Percentiles rank a stretch among this genome's conserved stretches.
Conservation (phyloP, 2,797 vertebrate species). For the Parambassis ranga region DNA sequence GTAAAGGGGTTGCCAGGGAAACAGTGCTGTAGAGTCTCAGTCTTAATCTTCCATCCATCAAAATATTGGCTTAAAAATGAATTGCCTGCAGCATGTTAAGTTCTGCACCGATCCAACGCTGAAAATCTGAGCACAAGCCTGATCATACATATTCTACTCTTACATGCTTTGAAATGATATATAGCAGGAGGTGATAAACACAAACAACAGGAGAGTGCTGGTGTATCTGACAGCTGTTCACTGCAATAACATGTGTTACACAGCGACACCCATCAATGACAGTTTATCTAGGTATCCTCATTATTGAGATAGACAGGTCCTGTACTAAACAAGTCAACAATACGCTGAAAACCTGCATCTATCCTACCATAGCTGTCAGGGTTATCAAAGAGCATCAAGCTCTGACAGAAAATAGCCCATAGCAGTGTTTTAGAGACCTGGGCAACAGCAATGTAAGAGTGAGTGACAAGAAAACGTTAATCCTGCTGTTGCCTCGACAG, state of each 20-base stretch:
- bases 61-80: slow-evolving; percentile 64
- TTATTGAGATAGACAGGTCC: slow-evolving; percentile 46
- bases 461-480: slow-evolving; percentile 50
- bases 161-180: background rate
- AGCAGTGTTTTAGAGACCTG: slow-evolving; percentile 28
- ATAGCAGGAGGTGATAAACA: background rate
- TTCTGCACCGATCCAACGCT: slow-evolving; percentile 20
- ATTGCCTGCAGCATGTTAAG: slow-evolving; percentile 36
- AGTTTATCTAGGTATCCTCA: slow-evolving; percentile 17
- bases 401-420: slow-evolving; percentile 40
- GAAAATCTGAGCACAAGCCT: slow-evolving; percentile 9
- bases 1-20: slow-evolving; percentile 77
- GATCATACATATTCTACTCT: background rate
- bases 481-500: slow-evolving; percentile 47
- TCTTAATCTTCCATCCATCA: slow-evolving; percentile 74
- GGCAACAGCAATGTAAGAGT: background rate
- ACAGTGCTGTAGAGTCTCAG: slow-evolving; percentile 66
- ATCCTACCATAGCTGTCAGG: slow-evolving; percentile 18
- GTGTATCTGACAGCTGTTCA: slow-evolving; percentile 21
- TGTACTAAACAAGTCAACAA: slow-evolving; percentile 14
- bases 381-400: slow-evolving; percentile 48
- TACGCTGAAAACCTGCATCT: slow-evolving; percentile 16
- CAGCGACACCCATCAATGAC: background rate
- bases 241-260: slow-evolving; percentile 18
- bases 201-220: background rate